Evolutionary conservation across 2,797 vertebrate genomes (phyloP).

Genomic region (Bufotes viridis): DNA sequence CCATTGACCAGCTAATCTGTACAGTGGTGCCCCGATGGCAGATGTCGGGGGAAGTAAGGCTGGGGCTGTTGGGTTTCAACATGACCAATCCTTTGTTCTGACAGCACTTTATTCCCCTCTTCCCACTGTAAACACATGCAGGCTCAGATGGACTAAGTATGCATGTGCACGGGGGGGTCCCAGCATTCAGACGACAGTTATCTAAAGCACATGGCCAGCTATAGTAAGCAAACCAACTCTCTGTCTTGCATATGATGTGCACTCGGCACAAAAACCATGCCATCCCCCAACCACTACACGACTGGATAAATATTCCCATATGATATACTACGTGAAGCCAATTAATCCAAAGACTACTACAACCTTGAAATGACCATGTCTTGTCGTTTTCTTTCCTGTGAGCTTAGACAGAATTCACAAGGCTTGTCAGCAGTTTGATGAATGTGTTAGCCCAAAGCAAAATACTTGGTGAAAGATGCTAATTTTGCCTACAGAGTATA

Average conservation of each 20-base stretch:
- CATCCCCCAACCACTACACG: neutral
- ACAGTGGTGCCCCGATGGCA: no score
- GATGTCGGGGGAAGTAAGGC: no score
- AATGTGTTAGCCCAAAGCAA: constrained; percentile 30
- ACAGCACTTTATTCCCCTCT: no score
- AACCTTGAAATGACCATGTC: constrained; percentile 20
- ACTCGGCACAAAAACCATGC: neutral
- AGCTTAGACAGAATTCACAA: constrained; percentile 10
- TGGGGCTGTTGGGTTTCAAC: no score
- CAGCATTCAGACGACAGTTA: no score
- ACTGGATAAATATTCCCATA: neutral
- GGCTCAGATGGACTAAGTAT: no score
- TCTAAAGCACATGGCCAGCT: neutral
- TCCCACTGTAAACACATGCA: no score
- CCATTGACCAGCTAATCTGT: no score
- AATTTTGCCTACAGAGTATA: constrained; percentile 14
- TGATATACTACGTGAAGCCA: constrained; percentile 13
- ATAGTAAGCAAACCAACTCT: neutral
- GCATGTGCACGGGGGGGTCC: no score
- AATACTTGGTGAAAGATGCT: constrained; percentile 14
- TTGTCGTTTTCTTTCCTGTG: constrained; percentile 19
- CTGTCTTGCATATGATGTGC: neutral
- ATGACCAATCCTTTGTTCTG: no score
- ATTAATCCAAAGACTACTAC: constrained; percentile 44
- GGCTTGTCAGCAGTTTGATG: constrained; percentile 37